Evolutionary conservation across 1,140 invertebrate species (phyloP).

Genomic region (Orchesella cincta): DNA sequence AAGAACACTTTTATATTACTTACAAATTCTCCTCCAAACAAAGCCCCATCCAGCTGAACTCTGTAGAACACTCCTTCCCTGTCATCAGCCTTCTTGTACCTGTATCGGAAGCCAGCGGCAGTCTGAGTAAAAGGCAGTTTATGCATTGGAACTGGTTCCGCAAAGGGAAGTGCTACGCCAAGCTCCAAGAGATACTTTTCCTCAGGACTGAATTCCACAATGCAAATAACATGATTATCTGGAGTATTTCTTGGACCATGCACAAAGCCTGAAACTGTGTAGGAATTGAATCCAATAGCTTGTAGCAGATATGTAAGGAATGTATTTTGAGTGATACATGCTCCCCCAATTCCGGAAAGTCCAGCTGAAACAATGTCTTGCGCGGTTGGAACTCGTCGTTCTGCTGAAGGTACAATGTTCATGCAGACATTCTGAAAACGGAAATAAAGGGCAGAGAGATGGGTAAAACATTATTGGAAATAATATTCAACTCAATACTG

Average conservation of each 20-base stretch:
- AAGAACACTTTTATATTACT: background rate
- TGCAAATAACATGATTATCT: constrained; percentile 15
- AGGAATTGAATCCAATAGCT: background rate
- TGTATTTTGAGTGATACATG: constrained; percentile 5
- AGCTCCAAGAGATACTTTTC: constrained; percentile 3
- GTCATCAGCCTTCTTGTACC: constrained; percentile 15
- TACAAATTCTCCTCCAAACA: constrained; percentile 9
- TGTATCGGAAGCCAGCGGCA: constrained; percentile 6
- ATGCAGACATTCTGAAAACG: constrained; percentile 6
- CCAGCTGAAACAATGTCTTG: background rate
- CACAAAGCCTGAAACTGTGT: background rate
- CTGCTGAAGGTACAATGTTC: background rate
- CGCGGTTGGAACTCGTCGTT: background rate
- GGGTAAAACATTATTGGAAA: background rate
- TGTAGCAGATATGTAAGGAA: background rate
- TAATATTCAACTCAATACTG: background rate
- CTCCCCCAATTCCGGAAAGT: background rate
- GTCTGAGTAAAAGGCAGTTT: background rate
- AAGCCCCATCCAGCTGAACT: constrained; percentile 10
- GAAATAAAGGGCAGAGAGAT: background rate
- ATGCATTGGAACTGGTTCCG: constrained; percentile 18
- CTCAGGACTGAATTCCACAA: background rate
- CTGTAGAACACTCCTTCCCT: background rate
- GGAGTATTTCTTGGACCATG: constrained; percentile 7
- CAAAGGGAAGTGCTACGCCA: background rate